A percentile compares a stretch with the other conserved stretches of the same genome.
Conservation (phyloP, 2,888 invertebrate species). For the Caenorhabditis virilis region DNA sequence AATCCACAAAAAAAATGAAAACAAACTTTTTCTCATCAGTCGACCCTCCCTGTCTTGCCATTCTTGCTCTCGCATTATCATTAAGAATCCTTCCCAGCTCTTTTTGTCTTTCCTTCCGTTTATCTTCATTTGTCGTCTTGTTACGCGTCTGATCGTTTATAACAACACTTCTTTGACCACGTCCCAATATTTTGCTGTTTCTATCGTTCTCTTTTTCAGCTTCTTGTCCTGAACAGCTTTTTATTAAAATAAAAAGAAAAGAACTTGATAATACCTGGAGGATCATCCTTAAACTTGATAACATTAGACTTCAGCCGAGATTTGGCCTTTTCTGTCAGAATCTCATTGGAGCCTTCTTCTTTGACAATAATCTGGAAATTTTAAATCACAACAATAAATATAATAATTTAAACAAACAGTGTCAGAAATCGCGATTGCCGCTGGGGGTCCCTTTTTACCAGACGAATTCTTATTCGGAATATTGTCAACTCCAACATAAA, state of each 20-base stretch:
- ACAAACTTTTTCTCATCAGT: constrained; percentile 44
- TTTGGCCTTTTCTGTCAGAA: constrained; percentile 81
- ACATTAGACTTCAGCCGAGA: constrained; percentile 52
- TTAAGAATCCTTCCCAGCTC: constrained; percentile 88
- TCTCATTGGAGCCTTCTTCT: constrained; percentile 55
- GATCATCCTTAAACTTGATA: constrained; percentile 50
- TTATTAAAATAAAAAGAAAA: no score
- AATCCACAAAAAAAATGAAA: not conserved
- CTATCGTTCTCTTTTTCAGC: constrained; percentile 77
- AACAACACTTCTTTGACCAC: constrained; percentile 67
- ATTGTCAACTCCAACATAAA: constrained; percentile 88
- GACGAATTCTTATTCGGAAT: constrained; percentile 83
- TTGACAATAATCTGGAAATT: constrained; percentile 39
- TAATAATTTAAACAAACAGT: constrained; percentile 76
- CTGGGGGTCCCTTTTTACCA: constrained; percentile 80
- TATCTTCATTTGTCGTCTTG: constrained; percentile 94
- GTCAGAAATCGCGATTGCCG: constrained; percentile 93
- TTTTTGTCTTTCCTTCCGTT: constrained; percentile 92
- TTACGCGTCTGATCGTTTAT: constrained; percentile 63
- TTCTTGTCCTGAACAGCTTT: no score
- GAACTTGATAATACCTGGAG: no score
- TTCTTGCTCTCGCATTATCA: constrained; percentile 86
- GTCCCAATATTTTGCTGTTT: constrained; percentile 69
- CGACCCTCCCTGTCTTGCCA: constrained; percentile 78
- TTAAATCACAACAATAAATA: not conserved